Percentiles rank a stretch among this genome's conserved stretches.
phyloP scores from a whole-genome alignment of 2,797 vertebrate species.

The Poecilia picta region DNA sequence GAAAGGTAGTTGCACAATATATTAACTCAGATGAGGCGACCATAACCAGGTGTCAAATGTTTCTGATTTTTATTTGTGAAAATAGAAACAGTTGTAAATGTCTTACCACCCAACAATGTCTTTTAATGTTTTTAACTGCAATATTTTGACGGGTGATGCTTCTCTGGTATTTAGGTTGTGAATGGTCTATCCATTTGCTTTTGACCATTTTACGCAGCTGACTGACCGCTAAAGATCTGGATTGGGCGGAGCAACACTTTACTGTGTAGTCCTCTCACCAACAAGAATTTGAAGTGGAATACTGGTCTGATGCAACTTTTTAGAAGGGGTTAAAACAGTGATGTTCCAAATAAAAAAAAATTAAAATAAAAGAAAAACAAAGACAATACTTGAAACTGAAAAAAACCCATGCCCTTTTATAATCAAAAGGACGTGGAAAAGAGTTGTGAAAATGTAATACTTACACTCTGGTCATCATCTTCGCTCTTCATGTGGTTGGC shows the following conservation, averaged over 20 bases:
- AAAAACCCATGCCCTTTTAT: not conserved
- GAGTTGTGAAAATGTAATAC: constrained; percentile 56
- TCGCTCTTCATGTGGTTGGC: constrained; percentile 94
- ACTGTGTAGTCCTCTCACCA: not conserved
- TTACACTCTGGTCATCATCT: constrained; percentile 96
- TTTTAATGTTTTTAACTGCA: not conserved
- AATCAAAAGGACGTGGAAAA: not conserved
- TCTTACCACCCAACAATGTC: not conserved
- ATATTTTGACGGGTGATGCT: not conserved
- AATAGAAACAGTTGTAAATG: not conserved
- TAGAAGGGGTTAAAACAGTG: not conserved
- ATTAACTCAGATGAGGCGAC: not conserved
- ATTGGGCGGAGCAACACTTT: not conserved
- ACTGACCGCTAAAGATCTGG: not conserved
- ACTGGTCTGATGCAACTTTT: not conserved
- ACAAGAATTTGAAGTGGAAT: not conserved
- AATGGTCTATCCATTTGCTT: not conserved
- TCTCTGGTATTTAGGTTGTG: not conserved
- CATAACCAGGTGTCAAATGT: not conserved
- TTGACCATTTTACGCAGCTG: not conserved
- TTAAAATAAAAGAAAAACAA: not conserved
- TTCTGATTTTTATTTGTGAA: not conserved
- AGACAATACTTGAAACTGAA: not conserved
- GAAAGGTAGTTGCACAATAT: not conserved
- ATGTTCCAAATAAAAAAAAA: not conserved